Conservation (phyloP, 64 coral and sea anemone genomes). For the Acropora yongei region DNA sequence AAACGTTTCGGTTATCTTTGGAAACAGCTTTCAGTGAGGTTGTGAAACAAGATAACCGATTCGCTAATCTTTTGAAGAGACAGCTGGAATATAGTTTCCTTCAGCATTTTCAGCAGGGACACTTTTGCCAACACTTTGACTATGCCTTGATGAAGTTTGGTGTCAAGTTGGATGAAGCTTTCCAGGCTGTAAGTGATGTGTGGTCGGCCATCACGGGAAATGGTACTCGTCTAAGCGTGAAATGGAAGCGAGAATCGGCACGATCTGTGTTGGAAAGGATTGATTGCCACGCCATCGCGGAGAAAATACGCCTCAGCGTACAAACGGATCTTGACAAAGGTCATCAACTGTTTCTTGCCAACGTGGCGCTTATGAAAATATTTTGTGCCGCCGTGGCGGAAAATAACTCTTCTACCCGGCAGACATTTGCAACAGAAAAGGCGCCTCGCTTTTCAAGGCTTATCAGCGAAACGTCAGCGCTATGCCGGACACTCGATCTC, state of each 20-base stretch:
- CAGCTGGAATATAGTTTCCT: slow-evolving; percentile 43
- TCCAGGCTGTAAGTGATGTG: slow-evolving; percentile 23
- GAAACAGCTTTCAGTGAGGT: slow-evolving; percentile 18
- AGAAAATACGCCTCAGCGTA: slow-evolving; percentile 25
- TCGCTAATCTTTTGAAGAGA: slow-evolving; percentile 15
- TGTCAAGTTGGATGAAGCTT: slow-evolving; percentile 17
- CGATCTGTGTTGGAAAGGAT: slow-evolving; percentile 47
- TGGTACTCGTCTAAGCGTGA: slow-evolving; percentile 28
- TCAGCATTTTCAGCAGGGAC: neutral
- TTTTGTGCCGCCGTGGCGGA: slow-evolving; percentile 9
- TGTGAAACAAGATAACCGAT: slow-evolving; percentile 16
- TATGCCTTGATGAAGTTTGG: slow-evolving; percentile 54
- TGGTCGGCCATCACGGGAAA: slow-evolving; percentile 35
- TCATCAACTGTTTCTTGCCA: slow-evolving; percentile 20
- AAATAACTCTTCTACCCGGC: slow-evolving; percentile 2
- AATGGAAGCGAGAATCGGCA: slow-evolving; percentile 50
- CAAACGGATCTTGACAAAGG: slow-evolving; percentile 17
- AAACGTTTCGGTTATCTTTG: neutral
- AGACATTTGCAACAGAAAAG: neutral
- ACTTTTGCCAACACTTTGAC: slow-evolving; percentile 23
- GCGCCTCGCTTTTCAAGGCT: slow-evolving; percentile 44
- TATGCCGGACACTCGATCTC: neutral
- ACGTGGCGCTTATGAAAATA: slow-evolving; percentile 15
- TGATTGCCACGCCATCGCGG: slow-evolving; percentile 14
- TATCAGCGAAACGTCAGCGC: slow-evolving; percentile 32